These are phyloP conservation scores for Neria commutata DNA, from an alignment of 2,888 invertebrate genomes.

Conservation along the genomic window DNA sequence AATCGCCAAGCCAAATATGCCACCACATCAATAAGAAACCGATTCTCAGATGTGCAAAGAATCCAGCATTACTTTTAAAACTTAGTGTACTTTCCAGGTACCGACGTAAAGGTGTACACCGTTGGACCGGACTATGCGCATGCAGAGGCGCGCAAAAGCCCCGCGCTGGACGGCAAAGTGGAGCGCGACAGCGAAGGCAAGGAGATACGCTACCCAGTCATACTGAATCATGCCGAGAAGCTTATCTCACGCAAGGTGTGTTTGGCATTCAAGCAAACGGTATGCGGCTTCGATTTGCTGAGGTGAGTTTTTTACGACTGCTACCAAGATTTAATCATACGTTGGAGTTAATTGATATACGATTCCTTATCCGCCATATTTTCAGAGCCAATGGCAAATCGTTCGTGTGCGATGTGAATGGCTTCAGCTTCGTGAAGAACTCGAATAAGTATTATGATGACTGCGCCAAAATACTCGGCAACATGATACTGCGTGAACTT, in stretches of 20 bases:
- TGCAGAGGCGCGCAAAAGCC: constrained; percentile 98
- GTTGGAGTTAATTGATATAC: not conserved
- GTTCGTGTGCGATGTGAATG: constrained; percentile 99
- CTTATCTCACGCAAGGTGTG: constrained; percentile 97
- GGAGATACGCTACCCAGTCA: constrained; percentile 98
- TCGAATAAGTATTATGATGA: constrained; percentile 99
- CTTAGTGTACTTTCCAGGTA: constrained; percentile 66
- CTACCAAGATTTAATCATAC: not conserved
- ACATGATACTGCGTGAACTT: constrained; percentile 94
- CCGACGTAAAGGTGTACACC: constrained; percentile 88
- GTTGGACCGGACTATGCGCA: constrained; percentile 99
- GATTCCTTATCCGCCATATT: constrained; percentile 23
- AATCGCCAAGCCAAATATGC: not conserved
- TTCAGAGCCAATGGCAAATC: constrained; percentile 96
- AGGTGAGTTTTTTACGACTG: constrained; percentile 63
- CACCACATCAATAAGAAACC: not conserved
- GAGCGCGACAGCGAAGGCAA: constrained; percentile 97
- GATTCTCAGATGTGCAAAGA: constrained; percentile 41
- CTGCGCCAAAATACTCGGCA: constrained; percentile 96
- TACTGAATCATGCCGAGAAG: constrained; percentile 96
- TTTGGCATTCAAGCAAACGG: constrained; percentile 95
- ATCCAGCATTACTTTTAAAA: constrained; percentile 63
- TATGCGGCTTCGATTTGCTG: constrained; percentile 97
- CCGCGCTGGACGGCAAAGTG: constrained; percentile 97
- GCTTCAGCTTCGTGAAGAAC: constrained; percentile 99